phyloP scores from a whole-genome alignment of 92 coral and sea anemone species.

The Isaurus tuberculatus region DNA sequence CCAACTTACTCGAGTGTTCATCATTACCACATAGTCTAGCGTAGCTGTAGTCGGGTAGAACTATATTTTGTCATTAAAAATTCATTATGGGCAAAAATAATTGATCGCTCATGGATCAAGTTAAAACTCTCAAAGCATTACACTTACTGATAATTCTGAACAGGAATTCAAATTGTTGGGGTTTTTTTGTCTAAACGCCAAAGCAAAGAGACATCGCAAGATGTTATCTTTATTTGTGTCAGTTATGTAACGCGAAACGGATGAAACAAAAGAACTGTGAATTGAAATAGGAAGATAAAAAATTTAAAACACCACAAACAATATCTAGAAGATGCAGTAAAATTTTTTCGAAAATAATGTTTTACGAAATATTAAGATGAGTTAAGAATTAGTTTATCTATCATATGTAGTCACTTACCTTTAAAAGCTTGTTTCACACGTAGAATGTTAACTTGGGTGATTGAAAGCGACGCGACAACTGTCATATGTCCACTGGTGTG shows the following conservation, averaged over 20 bases:
- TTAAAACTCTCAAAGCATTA: neutral
- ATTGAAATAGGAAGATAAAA: neutral
- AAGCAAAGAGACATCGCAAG: neutral
- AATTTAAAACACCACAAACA: neutral
- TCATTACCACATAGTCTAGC: neutral
- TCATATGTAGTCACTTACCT: slow-evolving; percentile 6
- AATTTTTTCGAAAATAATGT: neutral
- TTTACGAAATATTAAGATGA: neutral
- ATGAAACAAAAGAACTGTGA: slow-evolving; percentile 19
- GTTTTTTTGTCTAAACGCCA: neutral
- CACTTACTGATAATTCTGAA: neutral
- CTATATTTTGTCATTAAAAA: slow-evolving; percentile 12
- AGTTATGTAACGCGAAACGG: slow-evolving; percentile 21
- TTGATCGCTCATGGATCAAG: neutral
- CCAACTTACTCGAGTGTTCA: neutral
- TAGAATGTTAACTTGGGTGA: slow-evolving; percentile 12
- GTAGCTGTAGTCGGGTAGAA: neutral
- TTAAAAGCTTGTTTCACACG: slow-evolving; percentile 8
- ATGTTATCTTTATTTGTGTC: neutral
- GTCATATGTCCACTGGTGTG: slow-evolving; percentile 77
- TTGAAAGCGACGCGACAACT: slow-evolving; percentile 68
- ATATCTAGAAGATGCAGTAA: neutral
- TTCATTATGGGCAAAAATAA: neutral
- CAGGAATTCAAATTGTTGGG: neutral
- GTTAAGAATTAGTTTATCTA: neutral